Conservation (phyloP, 2,797 vertebrate species). For the Alectoris magna region DNA sequence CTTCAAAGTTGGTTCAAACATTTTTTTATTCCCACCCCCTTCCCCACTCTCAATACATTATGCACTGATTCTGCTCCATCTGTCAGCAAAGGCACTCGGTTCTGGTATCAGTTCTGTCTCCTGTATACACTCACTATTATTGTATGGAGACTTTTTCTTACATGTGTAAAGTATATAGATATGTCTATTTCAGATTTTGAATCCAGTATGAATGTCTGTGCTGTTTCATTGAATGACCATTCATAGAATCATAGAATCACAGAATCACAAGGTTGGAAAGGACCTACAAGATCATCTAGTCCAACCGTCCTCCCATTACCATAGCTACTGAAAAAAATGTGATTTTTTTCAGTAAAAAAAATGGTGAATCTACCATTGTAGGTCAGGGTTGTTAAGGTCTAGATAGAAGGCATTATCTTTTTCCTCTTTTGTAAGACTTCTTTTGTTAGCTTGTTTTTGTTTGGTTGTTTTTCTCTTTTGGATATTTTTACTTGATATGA, state of each 20-base stretch:
- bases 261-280: no score
- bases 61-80: background rate
- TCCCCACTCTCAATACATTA: rapidly evolving
- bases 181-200: background rate
- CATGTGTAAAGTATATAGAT: background rate
- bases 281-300: no score
- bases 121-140: background rate
- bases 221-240: background rate
- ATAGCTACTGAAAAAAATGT: no score
- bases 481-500: background rate
- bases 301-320: no score
- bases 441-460: background rate
- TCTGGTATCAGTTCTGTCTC: background rate
- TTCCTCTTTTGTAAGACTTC: background rate
- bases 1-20: background rate
- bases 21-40: no score
- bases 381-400: background rate
- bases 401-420: background rate
- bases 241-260: no score
- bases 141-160: background rate
- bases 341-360: no score
- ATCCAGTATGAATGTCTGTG: background rate
- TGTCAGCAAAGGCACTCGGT: background rate
- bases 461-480: background rate
- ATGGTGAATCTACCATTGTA: background rate